Evolutionary conservation across 2,797 vertebrate genomes (phyloP).

Genomic region (Mormyrus hasselquistii): DNA sequence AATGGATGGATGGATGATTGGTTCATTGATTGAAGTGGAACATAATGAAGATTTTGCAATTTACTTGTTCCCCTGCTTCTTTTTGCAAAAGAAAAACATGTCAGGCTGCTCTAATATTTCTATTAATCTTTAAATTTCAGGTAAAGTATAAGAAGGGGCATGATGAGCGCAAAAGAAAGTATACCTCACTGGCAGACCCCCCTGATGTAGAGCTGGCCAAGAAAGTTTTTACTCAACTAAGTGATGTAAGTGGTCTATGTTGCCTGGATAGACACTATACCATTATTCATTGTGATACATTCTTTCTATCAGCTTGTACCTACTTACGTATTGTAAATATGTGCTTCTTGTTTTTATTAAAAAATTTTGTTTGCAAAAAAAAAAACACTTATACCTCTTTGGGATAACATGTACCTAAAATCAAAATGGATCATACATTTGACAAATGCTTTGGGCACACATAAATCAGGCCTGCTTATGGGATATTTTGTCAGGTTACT

Average conservation of each 20-base stretch:
- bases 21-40: neutral
- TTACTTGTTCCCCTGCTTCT: slow-evolving; percentile 3
- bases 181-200: slow-evolving; percentile 79
- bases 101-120: neutral
- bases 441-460: neutral
- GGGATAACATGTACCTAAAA: neutral
- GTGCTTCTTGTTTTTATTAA: neutral
- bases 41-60: slow-evolving; percentile 17
- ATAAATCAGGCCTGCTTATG: neutral
- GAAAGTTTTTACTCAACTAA: slow-evolving; percentile 77
- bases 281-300: neutral
- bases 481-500: neutral
- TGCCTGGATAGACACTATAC: neutral
- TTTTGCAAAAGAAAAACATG: neutral
- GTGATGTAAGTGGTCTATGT: slow-evolving; percentile 72
- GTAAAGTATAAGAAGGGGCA: slow-evolving; percentile 91
- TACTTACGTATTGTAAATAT: neutral
- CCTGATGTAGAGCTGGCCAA: slow-evolving; percentile 84
- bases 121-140: slow-evolving; percentile 47
- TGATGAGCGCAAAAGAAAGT: slow-evolving; percentile 73
- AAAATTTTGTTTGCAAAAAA: neutral
- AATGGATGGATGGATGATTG: neutral
- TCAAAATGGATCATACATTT: neutral
- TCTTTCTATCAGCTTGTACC: neutral
- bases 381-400: neutral